Evolutionary conservation across 2,888 invertebrate species (phyloP), one percentile per base, ranked within the genome.

Genomic region (Mycalesis mineus): DNA sequence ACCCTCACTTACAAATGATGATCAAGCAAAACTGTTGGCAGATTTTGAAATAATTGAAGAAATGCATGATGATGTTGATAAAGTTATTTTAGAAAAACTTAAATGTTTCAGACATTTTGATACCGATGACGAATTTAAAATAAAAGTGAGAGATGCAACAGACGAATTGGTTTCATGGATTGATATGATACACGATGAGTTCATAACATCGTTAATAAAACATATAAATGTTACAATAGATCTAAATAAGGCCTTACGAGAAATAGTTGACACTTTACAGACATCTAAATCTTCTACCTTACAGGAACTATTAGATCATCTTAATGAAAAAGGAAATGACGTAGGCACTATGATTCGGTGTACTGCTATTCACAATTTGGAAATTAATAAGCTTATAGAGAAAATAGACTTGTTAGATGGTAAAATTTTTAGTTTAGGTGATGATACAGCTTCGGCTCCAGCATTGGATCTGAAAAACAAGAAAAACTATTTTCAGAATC

Each of bases 21-120:
- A 77, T 31, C 78, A 80, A 66, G 62, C 68, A 5, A 70, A 82
- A 62, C 58, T 89, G 49, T 49, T 65, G 37, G 69, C 83, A 2
- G 89, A 89, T 47, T 62, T 84, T 48, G 89, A 88, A 79, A 82
- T 89, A 56, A 71, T 88, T 17, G 82, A 85, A 72, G 86, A 82
- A 22, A 89, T 89, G 89, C 82, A 89, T 55, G 75, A 73, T 65
- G 81, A 84, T 13, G 75, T 80, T 11, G 72, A 67, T 1, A 56
- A 59, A 55, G 44, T 58, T 36, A 75, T 88, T 54, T 62, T 74
- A 41, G 76, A 82, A 15, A 81, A 80, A 69, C 62, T 82, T 7
- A 80, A 75, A 67, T 80, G 77, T 62, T 81, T 82, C 37, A 75
- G 73, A 65, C 75, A 67, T 52, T 75, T 65, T 62, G 62, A 68